Conservation (phyloP, 2,888 invertebrate species). For the Trissolcus brochymenae region DNA sequence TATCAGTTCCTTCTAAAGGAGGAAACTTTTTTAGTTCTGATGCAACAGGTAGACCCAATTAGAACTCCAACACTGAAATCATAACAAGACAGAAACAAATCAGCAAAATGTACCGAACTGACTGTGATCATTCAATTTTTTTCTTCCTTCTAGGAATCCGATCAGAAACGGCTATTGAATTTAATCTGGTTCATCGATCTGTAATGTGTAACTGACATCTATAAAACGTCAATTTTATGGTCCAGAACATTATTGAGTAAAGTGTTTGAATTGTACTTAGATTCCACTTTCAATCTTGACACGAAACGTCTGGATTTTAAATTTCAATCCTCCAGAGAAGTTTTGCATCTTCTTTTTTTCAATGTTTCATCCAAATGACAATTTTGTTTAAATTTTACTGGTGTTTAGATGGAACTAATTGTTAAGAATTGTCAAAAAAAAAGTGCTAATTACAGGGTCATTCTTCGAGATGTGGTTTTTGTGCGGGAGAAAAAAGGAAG, state of each 20-base stretch:
- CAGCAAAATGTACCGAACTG: too few relatives aligned
- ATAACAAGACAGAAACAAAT: too few relatives aligned
- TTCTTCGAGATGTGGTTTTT: neutral
- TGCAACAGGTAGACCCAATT: too few relatives aligned
- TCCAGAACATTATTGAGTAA: neutral
- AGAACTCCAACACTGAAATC: too few relatives aligned
- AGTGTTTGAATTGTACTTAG: neutral
- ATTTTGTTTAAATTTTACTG: too few relatives aligned
- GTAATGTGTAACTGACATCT: neutral
- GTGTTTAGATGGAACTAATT: too few relatives aligned
- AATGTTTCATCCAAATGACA: neutral
- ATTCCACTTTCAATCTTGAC: too few relatives aligned
- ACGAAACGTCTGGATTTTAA: too few relatives aligned
- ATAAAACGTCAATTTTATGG: constrained; percentile 4
- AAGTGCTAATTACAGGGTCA: constrained; percentile 2
- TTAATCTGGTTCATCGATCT: constrained; percentile 8
- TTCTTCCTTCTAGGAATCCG: neutral
- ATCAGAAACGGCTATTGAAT: constrained; percentile 2
- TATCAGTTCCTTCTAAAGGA: too few relatives aligned
- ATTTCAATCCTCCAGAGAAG: too few relatives aligned
- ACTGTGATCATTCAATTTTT: neutral
- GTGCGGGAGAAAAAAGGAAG: constrained; percentile 26
- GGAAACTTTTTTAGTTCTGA: too few relatives aligned
- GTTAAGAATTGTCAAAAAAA: too few relatives aligned
- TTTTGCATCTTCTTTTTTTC: neutral